These are phyloP conservation scores for Cuculus canorus DNA, from an alignment of 2,797 vertebrate species.

Conservation along the genomic window DNA sequence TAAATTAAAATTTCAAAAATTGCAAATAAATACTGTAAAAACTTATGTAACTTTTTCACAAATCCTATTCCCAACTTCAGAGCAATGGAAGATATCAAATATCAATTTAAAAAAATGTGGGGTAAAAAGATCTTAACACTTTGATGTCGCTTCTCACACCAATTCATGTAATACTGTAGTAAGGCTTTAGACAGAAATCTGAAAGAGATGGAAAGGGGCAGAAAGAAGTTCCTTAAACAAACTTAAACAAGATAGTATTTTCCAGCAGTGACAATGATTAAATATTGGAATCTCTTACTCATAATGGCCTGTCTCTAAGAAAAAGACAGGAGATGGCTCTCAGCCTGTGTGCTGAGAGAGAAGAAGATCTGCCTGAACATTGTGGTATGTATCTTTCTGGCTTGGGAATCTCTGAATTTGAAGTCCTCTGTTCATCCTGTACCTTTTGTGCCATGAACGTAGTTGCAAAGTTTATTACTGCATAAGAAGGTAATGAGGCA, in stretches of 20 bases:
- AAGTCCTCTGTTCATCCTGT: not conserved
- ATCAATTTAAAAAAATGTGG: not conserved
- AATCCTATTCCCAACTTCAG: not conserved
- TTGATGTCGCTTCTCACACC: not conserved
- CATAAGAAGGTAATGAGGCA: not conserved
- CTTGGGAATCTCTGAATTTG: not conserved
- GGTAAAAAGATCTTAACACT: not conserved
- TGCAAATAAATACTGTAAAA: not conserved
- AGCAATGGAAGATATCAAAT: not conserved
- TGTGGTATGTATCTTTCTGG: constrained; percentile 9
- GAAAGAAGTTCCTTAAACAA: constrained; percentile 31
- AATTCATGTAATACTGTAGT: not conserved
- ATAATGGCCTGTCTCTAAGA: constrained; percentile 36
- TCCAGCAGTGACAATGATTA: constrained; percentile 36
- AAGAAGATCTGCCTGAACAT: constrained; percentile 51
- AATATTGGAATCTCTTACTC: constrained; percentile 23
- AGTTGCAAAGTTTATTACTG: not conserved
- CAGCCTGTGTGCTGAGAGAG: not conserved
- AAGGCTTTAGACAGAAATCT: not conserved
- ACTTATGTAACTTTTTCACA: not conserved
- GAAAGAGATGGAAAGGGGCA: constrained; percentile 1
- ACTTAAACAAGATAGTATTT: constrained; percentile 30
- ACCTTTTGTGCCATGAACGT: not conserved
- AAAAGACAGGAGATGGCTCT: constrained; percentile 8
- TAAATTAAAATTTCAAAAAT: not conserved